phyloP scores from a whole-genome alignment of 2,888 invertebrate genomes.

The Apamea sordens region DNA sequence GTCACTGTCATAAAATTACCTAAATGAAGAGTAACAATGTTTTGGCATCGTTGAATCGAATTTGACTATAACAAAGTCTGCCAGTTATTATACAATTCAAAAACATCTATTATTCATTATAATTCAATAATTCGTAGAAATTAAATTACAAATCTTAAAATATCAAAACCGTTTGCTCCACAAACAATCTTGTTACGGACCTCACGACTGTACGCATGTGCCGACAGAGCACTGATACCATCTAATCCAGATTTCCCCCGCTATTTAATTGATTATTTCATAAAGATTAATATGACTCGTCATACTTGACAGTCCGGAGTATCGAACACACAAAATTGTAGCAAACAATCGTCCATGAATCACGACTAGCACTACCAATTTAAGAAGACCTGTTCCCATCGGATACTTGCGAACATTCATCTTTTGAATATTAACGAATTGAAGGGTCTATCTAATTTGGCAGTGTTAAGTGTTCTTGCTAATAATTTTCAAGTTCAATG shows the following conservation, averaged over 20 bases:
- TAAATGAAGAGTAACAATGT: background rate
- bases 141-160: slow-evolving; percentile 40
- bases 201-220: slow-evolving; percentile 85
- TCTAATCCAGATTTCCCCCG: slow-evolving; percentile 88
- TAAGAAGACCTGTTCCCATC: slow-evolving; percentile 64
- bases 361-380: slow-evolving; percentile 74
- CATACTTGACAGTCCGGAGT: slow-evolving; percentile 83
- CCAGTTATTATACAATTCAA: background rate
- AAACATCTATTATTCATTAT: background rate
- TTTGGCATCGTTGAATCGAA: background rate
- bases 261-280: slow-evolving; percentile 89
- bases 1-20: background rate
- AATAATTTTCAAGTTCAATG: slow-evolving; percentile 80
- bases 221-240: slow-evolving; percentile 87
- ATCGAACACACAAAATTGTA: slow-evolving; percentile 79
- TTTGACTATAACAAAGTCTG: background rate
- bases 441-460: slow-evolving; percentile 68
- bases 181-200: slow-evolving; percentile 81
- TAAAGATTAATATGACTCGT: slow-evolving; percentile 88
- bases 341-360: slow-evolving; percentile 80
- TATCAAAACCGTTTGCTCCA: slow-evolving; percentile 74
- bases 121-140: background rate
- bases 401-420: slow-evolving; percentile 31
- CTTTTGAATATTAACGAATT: slow-evolving; percentile 31
- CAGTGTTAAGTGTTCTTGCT: slow-evolving; percentile 70